phyloP scores from a whole-genome alignment of 2,888 invertebrate genomes.

The Caenorhabditis sp. region DNA sequence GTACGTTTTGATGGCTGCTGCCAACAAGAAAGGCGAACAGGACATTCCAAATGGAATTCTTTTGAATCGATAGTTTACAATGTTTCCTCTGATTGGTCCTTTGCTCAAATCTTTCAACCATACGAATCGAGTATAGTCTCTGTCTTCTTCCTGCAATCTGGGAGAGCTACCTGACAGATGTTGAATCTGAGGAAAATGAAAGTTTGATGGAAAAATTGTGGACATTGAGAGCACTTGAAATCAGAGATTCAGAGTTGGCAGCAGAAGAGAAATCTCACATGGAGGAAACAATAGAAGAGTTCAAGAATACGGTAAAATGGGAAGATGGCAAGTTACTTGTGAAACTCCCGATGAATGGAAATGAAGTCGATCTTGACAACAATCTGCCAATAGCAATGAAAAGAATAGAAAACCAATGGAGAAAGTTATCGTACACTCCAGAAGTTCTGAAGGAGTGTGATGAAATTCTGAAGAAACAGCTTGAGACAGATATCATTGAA shows the following conservation, averaged over 20 bases:
- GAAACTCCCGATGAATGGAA: neutral
- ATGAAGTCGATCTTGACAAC: neutral
- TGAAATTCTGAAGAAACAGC: conserved; percentile 35
- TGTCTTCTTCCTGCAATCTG: conserved; percentile 40
- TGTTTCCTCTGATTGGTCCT: conserved; percentile 62
- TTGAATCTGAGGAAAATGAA: neutral
- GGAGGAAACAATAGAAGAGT: neutral
- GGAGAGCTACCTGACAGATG: neutral
- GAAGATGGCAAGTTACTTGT: neutral
- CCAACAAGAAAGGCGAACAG: conserved; percentile 64
- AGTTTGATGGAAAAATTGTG: neutral
- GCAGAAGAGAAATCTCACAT: neutral
- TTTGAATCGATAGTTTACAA: conserved; percentile 58
- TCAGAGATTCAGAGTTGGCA: neutral
- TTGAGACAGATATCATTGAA: conserved; percentile 36
- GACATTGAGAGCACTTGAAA: neutral
- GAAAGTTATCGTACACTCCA: neutral
- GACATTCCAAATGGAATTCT: conserved; percentile 60
- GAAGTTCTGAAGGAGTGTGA: neutral
- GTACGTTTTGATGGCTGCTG: conserved; percentile 45
- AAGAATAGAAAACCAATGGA: neutral
- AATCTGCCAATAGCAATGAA: conserved; percentile 12
- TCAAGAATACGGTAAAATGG: neutral
- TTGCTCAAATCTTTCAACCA: conserved; percentile 66
- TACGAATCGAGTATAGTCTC: conserved; percentile 67